Percentiles rank a stretch among this genome's conserved stretches.
Evolutionary conservation across 2,888 invertebrate genomes (phyloP).

Genomic region (Andrena chrysosceles): DNA sequence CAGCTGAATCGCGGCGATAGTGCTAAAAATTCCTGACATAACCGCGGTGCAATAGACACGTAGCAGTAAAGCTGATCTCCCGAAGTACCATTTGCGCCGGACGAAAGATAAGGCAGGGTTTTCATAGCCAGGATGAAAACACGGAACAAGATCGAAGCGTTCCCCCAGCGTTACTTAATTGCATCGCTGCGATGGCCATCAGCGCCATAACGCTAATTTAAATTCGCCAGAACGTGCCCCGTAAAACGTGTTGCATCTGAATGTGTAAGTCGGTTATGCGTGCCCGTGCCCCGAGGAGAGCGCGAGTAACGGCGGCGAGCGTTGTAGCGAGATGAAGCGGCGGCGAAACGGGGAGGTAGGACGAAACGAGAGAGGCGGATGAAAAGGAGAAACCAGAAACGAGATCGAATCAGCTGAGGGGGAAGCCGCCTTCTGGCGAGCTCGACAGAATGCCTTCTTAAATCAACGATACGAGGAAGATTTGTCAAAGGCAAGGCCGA

Average conservation of each 20-base stretch:
- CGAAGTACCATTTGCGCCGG: not conserved
- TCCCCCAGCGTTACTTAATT: conserved; percentile 42
- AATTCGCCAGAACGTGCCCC: conserved; percentile 42
- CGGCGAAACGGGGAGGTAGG: conserved; percentile 8
- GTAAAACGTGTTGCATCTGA: conserved; percentile 41
- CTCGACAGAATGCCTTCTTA: conserved; percentile 60
- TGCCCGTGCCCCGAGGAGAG: conserved; percentile 41
- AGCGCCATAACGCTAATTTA: conserved; percentile 44
- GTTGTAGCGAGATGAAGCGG: conserved; percentile 13
- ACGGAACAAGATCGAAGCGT: conserved; percentile 23
- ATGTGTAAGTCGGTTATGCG: conserved; percentile 66
- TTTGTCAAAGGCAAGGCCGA: conserved; percentile 64
- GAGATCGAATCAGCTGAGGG: conserved; percentile 72
- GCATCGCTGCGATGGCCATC: conserved; percentile 25
- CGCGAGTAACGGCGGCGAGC: conserved; percentile 38
- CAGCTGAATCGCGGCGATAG: not conserved
- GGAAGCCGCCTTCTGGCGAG: conserved; percentile 46
- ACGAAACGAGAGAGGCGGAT: conserved; percentile 40
- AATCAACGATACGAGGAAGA: conserved; percentile 65
- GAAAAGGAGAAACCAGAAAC: conserved; percentile 59
- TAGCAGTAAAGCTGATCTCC: not conserved
- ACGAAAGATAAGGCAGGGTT: not conserved
- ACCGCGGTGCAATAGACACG: too few species aligned
- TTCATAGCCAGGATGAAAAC: conserved; percentile 5
- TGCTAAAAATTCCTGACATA: not conserved